phyloP scores from a whole-genome alignment of 2,797 vertebrate genomes.

The Thamnophis elegans region DNA sequence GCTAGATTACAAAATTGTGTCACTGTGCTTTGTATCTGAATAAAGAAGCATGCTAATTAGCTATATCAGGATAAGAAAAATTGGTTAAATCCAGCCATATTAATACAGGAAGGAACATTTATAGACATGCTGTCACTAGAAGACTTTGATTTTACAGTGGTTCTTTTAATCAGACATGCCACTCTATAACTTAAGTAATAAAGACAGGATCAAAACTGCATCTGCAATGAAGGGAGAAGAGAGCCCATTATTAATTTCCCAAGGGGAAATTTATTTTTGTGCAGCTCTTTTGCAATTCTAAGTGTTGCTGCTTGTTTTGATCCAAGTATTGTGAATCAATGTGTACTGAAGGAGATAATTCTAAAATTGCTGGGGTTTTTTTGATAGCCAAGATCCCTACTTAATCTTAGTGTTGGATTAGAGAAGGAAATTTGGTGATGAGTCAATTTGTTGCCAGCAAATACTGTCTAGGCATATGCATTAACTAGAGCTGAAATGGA shows the following conservation, averaged over 20 bases:
- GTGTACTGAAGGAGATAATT: slow-evolving; percentile 41
- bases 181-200: background rate
- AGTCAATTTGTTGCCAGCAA: slow-evolving; percentile 56
- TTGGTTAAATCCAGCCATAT: background rate
- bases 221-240: background rate
- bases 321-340: slow-evolving; percentile 42
- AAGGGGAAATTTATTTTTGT: background rate
- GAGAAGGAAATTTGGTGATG: slow-evolving; percentile 51
- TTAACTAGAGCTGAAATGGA: slow-evolving; percentile 30
- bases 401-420: slow-evolving; percentile 55
- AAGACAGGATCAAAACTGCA: slow-evolving; percentile 7
- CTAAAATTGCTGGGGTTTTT: slow-evolving; percentile 45
- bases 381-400: slow-evolving; percentile 47
- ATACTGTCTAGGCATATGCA: slow-evolving; percentile 39
- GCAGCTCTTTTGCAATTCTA: background rate
- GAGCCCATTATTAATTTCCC: background rate
- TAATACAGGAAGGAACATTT: background rate
- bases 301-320: slow-evolving; percentile 20
- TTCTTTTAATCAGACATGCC: background rate
- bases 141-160: background rate
- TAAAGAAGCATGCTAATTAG: background rate
- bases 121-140: background rate
- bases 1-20: background rate
- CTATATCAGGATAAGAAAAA: background rate
- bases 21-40: background rate